A percentile compares a stretch with the other conserved stretches of the same genome.
phyloP scores from a whole-genome alignment of 1,140 invertebrate species.

The Ruditapes philippinarum region DNA sequence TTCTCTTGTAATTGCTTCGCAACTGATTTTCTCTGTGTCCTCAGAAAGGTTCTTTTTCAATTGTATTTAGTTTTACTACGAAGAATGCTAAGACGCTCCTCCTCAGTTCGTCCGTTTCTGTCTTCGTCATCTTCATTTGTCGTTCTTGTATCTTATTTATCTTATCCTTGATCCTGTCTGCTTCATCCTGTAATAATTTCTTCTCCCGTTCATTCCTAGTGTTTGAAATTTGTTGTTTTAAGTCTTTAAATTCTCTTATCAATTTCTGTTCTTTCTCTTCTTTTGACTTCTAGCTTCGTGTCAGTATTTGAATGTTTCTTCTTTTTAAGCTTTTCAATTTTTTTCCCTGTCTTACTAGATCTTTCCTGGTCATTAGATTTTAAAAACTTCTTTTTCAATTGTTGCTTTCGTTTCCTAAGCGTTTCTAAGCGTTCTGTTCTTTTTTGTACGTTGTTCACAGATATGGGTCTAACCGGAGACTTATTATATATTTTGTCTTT shows the following conservation, averaged over 20 bases:
- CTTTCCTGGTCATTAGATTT: no score
- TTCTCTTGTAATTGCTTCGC: no score
- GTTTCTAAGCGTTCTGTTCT: no score
- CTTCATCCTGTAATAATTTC: background rate
- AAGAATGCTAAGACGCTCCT: background rate
- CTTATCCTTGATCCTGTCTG: background rate
- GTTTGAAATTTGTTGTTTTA: background rate
- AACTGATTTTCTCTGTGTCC: no score
- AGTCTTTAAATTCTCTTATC: background rate
- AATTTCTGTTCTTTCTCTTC: background rate
- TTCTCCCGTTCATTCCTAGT: background rate
- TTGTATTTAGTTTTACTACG: background rate
- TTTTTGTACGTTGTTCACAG: background rate
- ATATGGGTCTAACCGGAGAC: no score
- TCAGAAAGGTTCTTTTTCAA: no score
- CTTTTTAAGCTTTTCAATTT: no score
- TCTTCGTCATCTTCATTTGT: background rate
- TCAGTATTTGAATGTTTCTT: no score
- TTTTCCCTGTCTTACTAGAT: no score
- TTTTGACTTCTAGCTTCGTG: no score
- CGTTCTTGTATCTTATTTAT: background rate
- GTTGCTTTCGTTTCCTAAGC: background rate
- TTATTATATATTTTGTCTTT: no score
- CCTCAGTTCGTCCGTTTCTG: background rate
- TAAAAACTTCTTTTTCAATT: background rate